These are phyloP conservation scores for Rhabditoides inermis DNA, from an alignment of 2,888 invertebrate genomes.

Conservation along the genomic window DNA sequence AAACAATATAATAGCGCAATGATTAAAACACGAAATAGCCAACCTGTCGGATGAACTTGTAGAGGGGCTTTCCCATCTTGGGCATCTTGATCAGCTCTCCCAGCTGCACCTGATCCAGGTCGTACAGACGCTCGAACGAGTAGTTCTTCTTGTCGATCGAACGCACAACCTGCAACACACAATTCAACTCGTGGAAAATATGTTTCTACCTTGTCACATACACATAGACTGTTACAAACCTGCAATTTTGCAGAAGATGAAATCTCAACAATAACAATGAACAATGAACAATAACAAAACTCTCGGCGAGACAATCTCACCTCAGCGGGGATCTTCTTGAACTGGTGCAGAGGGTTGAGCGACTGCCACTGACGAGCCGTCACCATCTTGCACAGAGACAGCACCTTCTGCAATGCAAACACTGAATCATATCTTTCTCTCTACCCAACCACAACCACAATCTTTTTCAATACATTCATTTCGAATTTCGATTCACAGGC, in stretches of 20 bases:
- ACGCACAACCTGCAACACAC: conserved; percentile 65
- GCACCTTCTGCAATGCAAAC: conserved; percentile 70
- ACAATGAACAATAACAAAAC: background rate
- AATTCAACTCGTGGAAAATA: no score
- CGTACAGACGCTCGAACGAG: conserved; percentile 68
- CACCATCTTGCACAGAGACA: conserved; percentile 96
- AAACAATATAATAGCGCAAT: background rate
- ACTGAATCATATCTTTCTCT: no score
- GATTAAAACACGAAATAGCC: background rate
- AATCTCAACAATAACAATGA: background rate
- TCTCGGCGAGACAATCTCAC: conserved; percentile 1
- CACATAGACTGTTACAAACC: no score
- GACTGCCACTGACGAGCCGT: conserved; percentile 90
- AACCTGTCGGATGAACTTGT: conserved; percentile 81
- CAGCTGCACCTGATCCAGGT: conserved; percentile 90
- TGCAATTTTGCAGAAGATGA: background rate
- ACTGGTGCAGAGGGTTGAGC: conserved; percentile 93
- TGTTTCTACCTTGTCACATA: no score
- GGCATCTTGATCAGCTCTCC: conserved; percentile 81
- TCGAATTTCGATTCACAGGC: no score
- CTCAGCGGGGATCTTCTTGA: conserved; percentile 78
- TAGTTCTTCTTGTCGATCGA: conserved; percentile 87
- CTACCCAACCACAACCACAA: no score
- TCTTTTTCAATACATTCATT: no score
- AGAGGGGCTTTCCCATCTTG: conserved; percentile 85